Conservation (phyloP, 2,113 vertebrate genomes). For the Tursiops truncatus region DNA sequence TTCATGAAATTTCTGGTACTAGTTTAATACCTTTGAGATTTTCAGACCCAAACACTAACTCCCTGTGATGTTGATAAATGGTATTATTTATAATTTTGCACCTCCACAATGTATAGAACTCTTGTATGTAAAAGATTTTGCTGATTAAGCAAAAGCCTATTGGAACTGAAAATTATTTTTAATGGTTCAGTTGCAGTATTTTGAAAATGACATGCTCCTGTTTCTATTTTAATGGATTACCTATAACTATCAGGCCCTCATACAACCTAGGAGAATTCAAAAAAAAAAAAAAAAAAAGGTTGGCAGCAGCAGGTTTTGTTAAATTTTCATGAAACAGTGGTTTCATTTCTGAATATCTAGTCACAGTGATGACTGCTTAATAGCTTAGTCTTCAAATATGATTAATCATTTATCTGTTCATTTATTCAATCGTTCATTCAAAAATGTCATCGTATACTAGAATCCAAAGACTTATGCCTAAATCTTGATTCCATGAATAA, state of each 20-base stretch:
- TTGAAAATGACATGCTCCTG: background rate
- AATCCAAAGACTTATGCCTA: background rate
- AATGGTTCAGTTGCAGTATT: background rate
- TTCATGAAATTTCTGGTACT: background rate
- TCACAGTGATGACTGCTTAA: background rate
- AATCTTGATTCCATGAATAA: background rate
- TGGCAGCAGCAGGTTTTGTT: background rate
- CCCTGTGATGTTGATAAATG: background rate
- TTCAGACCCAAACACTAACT: background rate
- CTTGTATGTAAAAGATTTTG: background rate
- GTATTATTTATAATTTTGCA: background rate
- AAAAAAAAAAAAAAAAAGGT: background rate
- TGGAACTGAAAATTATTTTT: background rate
- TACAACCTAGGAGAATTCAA: background rate
- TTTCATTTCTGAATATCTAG: constrained; percentile 34
- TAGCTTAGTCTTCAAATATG: background rate
- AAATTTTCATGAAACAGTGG: background rate
- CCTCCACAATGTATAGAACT: background rate
- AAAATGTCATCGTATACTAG: background rate
- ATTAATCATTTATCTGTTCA: background rate
- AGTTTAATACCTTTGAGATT: background rate
- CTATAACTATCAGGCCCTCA: background rate
- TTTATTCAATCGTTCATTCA: background rate
- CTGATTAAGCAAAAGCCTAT: background rate
- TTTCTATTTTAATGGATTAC: background rate